Conservation (phyloP, 2,113 vertebrate species). For the Athene cunicularia region DNA sequence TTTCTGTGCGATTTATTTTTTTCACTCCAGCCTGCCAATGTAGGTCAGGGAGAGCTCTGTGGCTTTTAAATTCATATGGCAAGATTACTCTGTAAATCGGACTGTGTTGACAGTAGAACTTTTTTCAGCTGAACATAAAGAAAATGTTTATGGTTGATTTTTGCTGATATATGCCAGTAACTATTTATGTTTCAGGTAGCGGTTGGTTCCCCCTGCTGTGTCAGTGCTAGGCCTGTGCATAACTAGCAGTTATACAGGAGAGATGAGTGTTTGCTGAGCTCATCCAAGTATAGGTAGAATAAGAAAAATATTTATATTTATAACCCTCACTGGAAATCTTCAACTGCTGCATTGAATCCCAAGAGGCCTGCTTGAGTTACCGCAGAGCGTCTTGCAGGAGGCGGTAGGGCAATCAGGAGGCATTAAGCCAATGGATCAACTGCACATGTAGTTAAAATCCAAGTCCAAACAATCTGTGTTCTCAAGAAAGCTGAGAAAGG, state of each 20-base stretch:
- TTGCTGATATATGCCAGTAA: not conserved
- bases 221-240: not conserved
- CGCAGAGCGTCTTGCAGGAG: not conserved
- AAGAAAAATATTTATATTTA: not conserved
- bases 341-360: not conserved
- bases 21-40: not conserved
- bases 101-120: not conserved
- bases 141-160: not conserved
- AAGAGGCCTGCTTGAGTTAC: not conserved
- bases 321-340: not conserved
- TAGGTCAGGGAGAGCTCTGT: slow-evolving; percentile 41
- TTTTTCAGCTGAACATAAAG: slow-evolving; percentile 42
- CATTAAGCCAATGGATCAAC: not conserved
- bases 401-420: not conserved
- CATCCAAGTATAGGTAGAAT: not conserved
- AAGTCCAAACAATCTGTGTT: not conserved
- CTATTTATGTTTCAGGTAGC: not conserved
- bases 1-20: not conserved
- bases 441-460: not conserved
- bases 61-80: slow-evolving; percentile 19
- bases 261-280: not conserved
- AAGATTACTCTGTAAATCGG: slow-evolving; percentile 44
- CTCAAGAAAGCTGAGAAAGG: not conserved
- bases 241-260: not conserved
- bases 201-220: not conserved